These are phyloP conservation scores for Cotesia typhae DNA, from an alignment of 1,140 invertebrate genomes.

Conservation along the genomic window DNA sequence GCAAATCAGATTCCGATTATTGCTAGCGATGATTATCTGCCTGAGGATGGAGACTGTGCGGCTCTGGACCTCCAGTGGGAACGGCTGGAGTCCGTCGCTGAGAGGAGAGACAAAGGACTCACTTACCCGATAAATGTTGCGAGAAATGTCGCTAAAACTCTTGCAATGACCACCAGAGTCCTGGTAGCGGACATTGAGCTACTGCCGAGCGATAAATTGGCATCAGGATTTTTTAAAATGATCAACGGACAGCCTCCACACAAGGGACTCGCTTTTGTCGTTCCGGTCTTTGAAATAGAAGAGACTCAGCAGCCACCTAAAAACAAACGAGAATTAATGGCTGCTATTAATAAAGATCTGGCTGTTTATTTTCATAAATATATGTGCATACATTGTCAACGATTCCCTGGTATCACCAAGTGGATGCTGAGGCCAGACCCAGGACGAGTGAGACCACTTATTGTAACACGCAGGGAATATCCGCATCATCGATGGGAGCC, in stretches of 20 bases:
- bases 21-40: slow-evolving; percentile 3
- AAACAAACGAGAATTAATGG: slow-evolving; percentile 67
- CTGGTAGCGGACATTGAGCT: slow-evolving; percentile 82
- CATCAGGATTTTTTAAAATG: slow-evolving; percentile 72
- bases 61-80: slow-evolving; percentile 53
- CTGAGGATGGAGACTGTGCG: slow-evolving; percentile 47
- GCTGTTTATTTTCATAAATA: slow-evolving; percentile 72
- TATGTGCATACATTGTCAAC: slow-evolving; percentile 72
- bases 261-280: slow-evolving; percentile 71
- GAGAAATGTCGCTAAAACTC: slow-evolving; percentile 74
- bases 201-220: slow-evolving; percentile 73
- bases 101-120: slow-evolving; percentile 66
- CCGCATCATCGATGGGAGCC: slow-evolving; percentile 85
- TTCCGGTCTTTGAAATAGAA: slow-evolving; percentile 81
- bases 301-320: slow-evolving; percentile 69
- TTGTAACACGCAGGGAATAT: slow-evolving; percentile 74
- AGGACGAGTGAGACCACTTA: slow-evolving; percentile 68
- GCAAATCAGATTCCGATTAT: slow-evolving; percentile 52
- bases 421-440: slow-evolving; percentile 71
- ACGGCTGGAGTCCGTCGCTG: slow-evolving; percentile 57
- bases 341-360: slow-evolving; percentile 48
- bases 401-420: slow-evolving; percentile 77
- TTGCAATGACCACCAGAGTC: slow-evolving; percentile 72
- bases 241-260: slow-evolving; percentile 62
- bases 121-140: slow-evolving; percentile 82